These are phyloP conservation scores for Poeciliopsis turneri DNA, from an alignment of 2,797 vertebrate genomes.

Conservation along the genomic window DNA sequence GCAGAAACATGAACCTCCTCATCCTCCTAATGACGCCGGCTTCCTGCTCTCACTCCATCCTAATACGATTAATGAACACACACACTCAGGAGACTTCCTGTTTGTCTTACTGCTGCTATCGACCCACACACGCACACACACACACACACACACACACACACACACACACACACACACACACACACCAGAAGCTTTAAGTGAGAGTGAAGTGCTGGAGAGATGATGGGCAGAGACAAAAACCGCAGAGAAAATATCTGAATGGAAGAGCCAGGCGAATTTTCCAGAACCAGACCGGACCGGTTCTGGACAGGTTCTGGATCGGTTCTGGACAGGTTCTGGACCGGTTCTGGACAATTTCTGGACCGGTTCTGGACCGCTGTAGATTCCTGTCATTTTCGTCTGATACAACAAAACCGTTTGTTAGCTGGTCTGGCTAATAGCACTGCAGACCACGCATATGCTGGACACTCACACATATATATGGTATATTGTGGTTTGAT, in stretches of 20 bases:
- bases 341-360: too few relatives aligned
- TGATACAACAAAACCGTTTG: too few relatives aligned
- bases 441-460: too few relatives aligned
- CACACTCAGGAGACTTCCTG: slow-evolving; percentile 58
- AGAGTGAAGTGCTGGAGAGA: neutral
- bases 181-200: neutral
- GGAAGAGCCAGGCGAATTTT: neutral
- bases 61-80: slow-evolving; percentile 45
- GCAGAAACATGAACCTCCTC: slow-evolving; percentile 7
- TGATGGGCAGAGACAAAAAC: neutral
- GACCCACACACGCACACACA: slow-evolving; percentile 22
- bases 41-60: slow-evolving; percentile 48
- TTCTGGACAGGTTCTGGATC: too few relatives aligned
- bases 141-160: slow-evolving; percentile 2
- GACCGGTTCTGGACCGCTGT: too few relatives aligned
- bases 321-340: too few relatives aligned
- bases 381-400: too few relatives aligned
- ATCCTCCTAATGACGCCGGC: slow-evolving; percentile 52
- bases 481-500: too few relatives aligned
- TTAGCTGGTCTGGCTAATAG: too few relatives aligned
- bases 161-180: neutral
- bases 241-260: slow-evolving; percentile 1
- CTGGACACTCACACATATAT: too few relatives aligned
- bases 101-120: slow-evolving; percentile 52
- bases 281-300: neutral